These are phyloP conservation scores for Poecilia wingei DNA, from an alignment of 2,797 vertebrate species.

Conservation along the genomic window DNA sequence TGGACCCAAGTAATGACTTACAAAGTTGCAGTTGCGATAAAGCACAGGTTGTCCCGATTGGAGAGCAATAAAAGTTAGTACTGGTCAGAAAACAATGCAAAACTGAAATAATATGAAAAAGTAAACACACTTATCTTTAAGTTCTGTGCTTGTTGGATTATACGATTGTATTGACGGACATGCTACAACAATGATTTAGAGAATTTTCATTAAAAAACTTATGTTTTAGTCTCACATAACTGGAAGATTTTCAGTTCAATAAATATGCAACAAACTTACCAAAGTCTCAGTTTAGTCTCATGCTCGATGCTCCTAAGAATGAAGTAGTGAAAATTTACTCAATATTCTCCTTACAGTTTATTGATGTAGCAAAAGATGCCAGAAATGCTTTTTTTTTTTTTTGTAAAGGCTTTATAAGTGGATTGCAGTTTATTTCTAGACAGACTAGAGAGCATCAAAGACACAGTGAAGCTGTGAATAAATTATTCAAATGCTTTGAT, in stretches of 20 bases:
- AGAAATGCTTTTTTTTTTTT: background rate
- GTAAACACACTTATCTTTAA: background rate
- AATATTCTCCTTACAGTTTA: background rate
- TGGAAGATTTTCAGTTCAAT: background rate
- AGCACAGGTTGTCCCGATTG: background rate
- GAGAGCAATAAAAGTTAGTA: background rate
- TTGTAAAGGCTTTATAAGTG: background rate
- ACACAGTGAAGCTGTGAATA: background rate
- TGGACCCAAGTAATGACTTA: constrained; percentile 25
- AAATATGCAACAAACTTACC: background rate
- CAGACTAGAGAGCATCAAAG: background rate
- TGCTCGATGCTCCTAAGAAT: background rate
- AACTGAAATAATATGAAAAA: background rate
- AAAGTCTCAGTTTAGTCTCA: background rate
- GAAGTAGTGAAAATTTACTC: background rate
- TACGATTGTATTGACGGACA: background rate
- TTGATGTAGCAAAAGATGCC: background rate
- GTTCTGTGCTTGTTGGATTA: background rate
- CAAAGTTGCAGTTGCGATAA: constrained; percentile 15
- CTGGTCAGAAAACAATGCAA: background rate
- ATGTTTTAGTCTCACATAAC: background rate
- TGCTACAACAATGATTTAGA: background rate
- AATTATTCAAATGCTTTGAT: background rate
- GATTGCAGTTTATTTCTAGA: background rate
- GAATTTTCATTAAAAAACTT: background rate